These are phyloP conservation scores for Conus canariensis DNA, from an alignment of 2,888 invertebrate genomes.

Conservation along the genomic window DNA sequence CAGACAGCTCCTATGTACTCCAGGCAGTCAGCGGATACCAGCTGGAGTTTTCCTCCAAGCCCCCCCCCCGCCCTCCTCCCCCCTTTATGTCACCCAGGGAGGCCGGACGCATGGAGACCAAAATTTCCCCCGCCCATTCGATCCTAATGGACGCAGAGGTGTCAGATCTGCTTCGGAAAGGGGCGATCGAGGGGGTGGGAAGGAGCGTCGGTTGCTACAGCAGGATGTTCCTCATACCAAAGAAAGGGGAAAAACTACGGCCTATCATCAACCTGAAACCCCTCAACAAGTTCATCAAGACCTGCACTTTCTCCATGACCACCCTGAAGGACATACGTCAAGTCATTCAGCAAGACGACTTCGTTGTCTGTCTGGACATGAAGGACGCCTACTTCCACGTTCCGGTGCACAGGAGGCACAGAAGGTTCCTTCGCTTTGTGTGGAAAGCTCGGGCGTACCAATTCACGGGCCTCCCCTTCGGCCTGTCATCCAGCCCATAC, in stretches of 20 bases:
- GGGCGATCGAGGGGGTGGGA: neutral
- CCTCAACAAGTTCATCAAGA: neutral
- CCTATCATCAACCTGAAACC: conserved; percentile 25
- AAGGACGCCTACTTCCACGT: conserved; percentile 17
- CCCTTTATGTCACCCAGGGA: neutral
- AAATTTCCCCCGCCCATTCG: neutral
- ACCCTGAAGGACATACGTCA: conserved; percentile 11
- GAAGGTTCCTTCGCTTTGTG: neutral
- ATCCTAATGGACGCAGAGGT: neutral
- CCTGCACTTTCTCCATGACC: neutral
- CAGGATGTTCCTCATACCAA: neutral
- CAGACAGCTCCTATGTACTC: neutral
- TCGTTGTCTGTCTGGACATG: neutral
- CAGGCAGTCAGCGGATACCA: neutral
- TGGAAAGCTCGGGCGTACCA: neutral
- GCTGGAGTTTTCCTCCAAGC: neutral
- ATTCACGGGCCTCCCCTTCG: neutral
- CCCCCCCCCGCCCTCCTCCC: neutral
- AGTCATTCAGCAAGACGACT: neutral
- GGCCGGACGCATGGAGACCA: conserved; percentile 11
- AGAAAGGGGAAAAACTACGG: neutral
- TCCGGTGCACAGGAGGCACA: neutral
- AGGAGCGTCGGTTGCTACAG: neutral
- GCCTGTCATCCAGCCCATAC: neutral
- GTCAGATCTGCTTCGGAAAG: neutral